Percentiles rank a stretch among this genome's conserved stretches.
phyloP scores from a whole-genome alignment of 2,888 invertebrate genomes.

The Dusona sp. region DNA sequence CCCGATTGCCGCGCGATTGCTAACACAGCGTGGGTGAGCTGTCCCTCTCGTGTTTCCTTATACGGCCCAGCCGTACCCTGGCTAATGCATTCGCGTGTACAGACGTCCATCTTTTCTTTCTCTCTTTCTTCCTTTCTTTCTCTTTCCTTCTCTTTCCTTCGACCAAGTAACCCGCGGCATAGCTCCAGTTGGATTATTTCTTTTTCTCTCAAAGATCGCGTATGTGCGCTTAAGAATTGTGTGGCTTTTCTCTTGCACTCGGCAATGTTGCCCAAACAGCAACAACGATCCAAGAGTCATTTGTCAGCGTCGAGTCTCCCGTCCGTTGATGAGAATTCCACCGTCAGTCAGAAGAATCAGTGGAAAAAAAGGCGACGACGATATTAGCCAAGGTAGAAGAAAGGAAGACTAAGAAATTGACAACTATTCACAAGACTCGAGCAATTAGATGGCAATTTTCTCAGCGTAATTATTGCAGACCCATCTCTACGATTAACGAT shows the following conservation, averaged over 20 bases:
- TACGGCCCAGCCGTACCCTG: conserved; percentile 66
- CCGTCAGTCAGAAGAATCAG: conserved; percentile 12
- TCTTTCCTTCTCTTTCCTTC: conserved; percentile 4
- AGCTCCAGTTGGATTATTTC: conserved; percentile 35
- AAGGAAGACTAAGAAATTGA: conserved; percentile 56
- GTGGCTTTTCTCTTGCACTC: conserved; percentile 4
- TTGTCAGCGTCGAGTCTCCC: conserved; percentile 56
- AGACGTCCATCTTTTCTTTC: conserved; percentile 60
- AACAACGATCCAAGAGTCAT: conserved; percentile 44
- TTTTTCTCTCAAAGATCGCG: conserved; percentile 10
- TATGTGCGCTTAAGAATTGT: background rate
- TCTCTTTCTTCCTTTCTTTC: conserved; percentile 25
- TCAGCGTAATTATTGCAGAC: conserved; percentile 61
- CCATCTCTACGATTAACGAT: conserved; percentile 54
- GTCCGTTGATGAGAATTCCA: conserved; percentile 56
- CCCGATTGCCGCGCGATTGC: conserved; percentile 41
- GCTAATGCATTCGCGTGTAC: conserved; percentile 70
- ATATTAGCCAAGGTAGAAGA: conserved; percentile 55
- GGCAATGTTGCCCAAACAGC: conserved; percentile 42
- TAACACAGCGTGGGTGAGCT: conserved; percentile 70
- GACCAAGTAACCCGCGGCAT: conserved; percentile 36
- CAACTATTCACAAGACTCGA: conserved; percentile 67
- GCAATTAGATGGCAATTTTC: conserved; percentile 71
- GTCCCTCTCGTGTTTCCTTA: conserved; percentile 64
- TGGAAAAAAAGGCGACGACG: background rate